Percentiles rank a stretch among this genome's conserved stretches.
These are phyloP conservation scores for Dichetophora obliterata DNA, from an alignment of 2,888 invertebrate genomes.

Conservation along the genomic window DNA sequence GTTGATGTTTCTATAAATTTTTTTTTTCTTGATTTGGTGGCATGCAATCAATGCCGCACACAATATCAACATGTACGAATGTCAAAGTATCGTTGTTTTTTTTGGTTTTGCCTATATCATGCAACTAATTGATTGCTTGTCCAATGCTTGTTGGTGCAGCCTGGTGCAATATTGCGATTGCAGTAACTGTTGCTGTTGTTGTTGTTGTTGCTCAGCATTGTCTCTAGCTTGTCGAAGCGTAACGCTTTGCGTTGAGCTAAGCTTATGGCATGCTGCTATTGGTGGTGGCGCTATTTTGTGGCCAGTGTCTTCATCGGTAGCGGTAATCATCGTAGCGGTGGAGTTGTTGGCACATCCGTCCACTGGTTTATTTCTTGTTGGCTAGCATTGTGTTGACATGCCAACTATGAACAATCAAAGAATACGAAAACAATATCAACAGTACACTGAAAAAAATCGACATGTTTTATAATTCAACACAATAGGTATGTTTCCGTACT, in stretches of 20 bases:
- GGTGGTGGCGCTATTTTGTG: conserved; percentile 37
- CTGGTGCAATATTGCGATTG: conserved; percentile 29
- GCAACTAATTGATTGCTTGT: conserved; percentile 55
- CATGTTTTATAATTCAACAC: too few species aligned
- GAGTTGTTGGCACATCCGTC: conserved; percentile 35
- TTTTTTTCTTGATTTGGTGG: conserved; percentile 21
- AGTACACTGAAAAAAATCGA: too few species aligned
- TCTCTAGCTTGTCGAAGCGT: conserved; percentile 39
- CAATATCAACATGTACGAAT: conserved; percentile 33
- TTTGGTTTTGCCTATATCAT: conserved; percentile 41
- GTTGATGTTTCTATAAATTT: neutral
- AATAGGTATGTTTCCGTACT: too few species aligned
- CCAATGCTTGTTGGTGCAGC: conserved; percentile 35
- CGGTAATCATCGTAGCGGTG: conserved; percentile 13
- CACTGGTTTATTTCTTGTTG: conserved; percentile 30
- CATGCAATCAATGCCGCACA: conserved; percentile 37
- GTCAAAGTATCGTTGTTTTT: conserved; percentile 36
- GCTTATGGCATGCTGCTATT: conserved; percentile 48
- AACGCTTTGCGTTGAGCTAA: conserved; percentile 36
- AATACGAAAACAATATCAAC: conserved; percentile 3
- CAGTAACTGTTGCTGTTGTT: conserved; percentile 34
- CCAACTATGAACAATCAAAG: conserved; percentile 3
- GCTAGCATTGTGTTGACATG: conserved; percentile 41
- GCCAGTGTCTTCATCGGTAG: conserved; percentile 39
- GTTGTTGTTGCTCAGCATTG: neutral